phyloP scores from a whole-genome alignment of 1,140 invertebrate genomes.

The Megalonaias nervosa region DNA sequence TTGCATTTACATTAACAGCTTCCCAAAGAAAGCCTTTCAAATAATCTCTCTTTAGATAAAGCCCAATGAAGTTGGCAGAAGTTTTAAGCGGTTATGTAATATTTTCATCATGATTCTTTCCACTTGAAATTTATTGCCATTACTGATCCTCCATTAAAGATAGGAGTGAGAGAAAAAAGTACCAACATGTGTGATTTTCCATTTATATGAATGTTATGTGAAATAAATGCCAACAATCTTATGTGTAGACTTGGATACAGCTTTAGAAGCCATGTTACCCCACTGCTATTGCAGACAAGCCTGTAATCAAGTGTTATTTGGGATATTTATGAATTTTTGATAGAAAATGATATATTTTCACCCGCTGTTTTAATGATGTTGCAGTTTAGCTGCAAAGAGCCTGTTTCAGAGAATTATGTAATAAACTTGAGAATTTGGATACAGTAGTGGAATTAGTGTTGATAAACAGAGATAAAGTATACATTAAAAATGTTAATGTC shows the following conservation, averaged over 20 bases:
- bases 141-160: conserved; percentile 9
- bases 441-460: neutral
- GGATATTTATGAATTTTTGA: conserved; percentile 33
- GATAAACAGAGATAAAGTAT: too few species aligned
- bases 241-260: neutral
- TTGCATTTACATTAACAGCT: too few species aligned
- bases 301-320: conserved; percentile 18
- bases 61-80: too few species aligned
- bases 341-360: conserved; percentile 17
- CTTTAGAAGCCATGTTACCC: conserved; percentile 16
- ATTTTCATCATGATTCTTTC: too few species aligned
- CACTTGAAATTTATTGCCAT: too few species aligned
- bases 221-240: conserved; percentile 21
- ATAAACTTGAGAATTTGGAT: conserved; percentile 19
- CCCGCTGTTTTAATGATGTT: conserved; percentile 12
- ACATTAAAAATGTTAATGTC: too few species aligned
- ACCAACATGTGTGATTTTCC: conserved; percentile 22
- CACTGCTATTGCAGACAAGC: conserved; percentile 12
- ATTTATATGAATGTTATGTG: conserved; percentile 19
- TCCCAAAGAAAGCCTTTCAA: too few species aligned
- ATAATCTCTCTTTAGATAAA: too few species aligned
- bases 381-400: conserved; percentile 13
- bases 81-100: too few species aligned
- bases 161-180: conserved; percentile 17
- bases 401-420: conserved; percentile 17